A percentile compares a stretch with the other conserved stretches of the same genome.
phyloP scores from a whole-genome alignment of 2,113 vertebrate genomes.

The Nesospiza acunhae region DNA sequence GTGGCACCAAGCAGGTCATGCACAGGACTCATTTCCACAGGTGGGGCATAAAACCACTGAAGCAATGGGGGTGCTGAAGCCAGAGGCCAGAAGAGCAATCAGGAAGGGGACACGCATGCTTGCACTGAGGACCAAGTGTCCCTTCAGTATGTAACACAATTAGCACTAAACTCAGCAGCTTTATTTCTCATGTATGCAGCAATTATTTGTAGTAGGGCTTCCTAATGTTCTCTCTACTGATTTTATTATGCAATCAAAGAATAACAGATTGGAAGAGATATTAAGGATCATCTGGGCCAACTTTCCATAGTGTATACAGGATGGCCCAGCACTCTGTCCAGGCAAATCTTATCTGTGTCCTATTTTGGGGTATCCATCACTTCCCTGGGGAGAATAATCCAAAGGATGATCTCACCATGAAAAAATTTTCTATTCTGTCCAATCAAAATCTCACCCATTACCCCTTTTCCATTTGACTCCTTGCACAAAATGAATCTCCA shows the following conservation, averaged over 20 bases:
- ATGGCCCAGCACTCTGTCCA: not conserved
- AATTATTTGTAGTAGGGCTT: slow-evolving; percentile 10
- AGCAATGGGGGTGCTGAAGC: not conserved
- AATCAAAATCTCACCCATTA: not conserved
- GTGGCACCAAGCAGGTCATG: not conserved
- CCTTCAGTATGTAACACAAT: not conserved
- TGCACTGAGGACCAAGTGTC: not conserved
- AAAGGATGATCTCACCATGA: not conserved
- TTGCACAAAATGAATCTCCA: not conserved
- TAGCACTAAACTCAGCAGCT: slow-evolving; percentile 1
- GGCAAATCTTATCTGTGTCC: not conserved
- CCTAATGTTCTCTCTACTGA: slow-evolving; percentile 1
- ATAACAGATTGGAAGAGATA: not conserved
- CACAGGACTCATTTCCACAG: not conserved
- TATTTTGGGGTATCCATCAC: not conserved
- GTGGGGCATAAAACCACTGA: not conserved
- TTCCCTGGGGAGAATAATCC: not conserved
- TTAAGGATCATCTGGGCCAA: not conserved
- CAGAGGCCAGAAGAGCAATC: not conserved
- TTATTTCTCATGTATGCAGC: not conserved
- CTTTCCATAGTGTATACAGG: not conserved
- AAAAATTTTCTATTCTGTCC: not conserved
- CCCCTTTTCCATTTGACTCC: not conserved
- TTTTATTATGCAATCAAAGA: not conserved
- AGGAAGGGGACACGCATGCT: rapidly evolving